A percentile compares a stretch with the other conserved stretches of the same genome.
These are phyloP conservation scores for Nothura maculosa DNA, from an alignment of 2,797 vertebrate species.

Conservation along the genomic window DNA sequence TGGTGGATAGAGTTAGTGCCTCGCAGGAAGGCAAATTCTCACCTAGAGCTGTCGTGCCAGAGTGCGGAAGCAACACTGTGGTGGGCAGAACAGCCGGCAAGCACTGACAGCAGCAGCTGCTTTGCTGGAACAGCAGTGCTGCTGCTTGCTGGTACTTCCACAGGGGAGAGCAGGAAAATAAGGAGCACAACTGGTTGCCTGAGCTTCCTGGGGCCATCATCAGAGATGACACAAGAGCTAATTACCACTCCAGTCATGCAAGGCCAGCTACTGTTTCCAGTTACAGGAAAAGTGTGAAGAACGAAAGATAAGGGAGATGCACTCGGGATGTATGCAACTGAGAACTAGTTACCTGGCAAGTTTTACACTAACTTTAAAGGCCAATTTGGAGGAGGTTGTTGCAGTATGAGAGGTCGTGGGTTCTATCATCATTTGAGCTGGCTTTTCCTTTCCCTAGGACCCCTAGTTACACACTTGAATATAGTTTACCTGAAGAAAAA, in stretches of 20 bases:
- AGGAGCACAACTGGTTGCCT: background rate
- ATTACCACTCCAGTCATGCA: background rate
- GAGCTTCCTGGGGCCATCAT: accelerated
- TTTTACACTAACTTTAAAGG: background rate
- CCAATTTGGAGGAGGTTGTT: background rate
- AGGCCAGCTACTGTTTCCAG: background rate
- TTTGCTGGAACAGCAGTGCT: background rate
- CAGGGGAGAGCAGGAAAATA: background rate
- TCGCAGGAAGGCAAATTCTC: background rate
- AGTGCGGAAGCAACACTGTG: background rate
- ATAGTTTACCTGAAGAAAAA: background rate
- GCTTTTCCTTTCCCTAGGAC: accelerated
- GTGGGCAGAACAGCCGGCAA: accelerated
- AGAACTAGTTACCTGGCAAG: background rate
- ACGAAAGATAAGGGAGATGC: background rate
- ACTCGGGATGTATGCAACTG: accelerated
- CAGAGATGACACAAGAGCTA: background rate
- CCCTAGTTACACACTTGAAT: background rate
- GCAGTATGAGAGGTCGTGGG: background rate
- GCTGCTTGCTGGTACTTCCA: background rate
- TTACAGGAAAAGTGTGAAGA: background rate
- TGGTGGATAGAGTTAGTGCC: background rate
- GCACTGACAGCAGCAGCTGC: background rate
- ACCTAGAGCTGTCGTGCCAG: background rate
- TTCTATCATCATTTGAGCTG: background rate